Conservation (phyloP, 2,888 invertebrate species). For the Drosophila leonis region DNA sequence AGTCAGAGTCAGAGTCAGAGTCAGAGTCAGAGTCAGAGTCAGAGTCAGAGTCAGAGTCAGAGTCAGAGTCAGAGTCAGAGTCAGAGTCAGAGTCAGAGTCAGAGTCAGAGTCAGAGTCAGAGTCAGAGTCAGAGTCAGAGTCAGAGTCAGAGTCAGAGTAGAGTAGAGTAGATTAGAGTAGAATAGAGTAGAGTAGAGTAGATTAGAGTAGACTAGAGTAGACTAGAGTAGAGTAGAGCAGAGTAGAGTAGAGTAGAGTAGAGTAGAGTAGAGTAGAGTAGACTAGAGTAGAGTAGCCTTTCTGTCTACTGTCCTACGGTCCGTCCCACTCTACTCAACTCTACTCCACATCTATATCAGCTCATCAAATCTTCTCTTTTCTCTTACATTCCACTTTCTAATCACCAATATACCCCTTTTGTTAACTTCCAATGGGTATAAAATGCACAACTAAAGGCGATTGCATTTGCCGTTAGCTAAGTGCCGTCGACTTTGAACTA, state of each 20-base stretch:
- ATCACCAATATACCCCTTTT: neutral
- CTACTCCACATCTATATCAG: neutral
- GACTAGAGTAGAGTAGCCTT: neutral
- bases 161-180: neutral
- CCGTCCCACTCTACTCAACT: neutral
- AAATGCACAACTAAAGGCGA: slow-evolving; percentile 52
- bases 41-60: too few relatives aligned
- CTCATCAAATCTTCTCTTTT: neutral
- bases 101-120: too few relatives aligned
- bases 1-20: too few relatives aligned
- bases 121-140: too few relatives aligned
- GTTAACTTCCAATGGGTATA: neutral
- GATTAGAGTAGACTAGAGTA: neutral
- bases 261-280: neutral
- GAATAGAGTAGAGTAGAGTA: neutral
- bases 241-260: neutral
- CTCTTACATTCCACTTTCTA: too few relatives aligned
- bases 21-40: too few relatives aligned
- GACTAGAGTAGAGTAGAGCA: neutral
- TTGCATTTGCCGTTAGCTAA: slow-evolving; percentile 65
- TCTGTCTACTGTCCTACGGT: too few relatives aligned
- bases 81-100: too few relatives aligned
- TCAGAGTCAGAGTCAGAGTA: too few relatives aligned
- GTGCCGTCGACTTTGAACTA: slow-evolving; percentile 72
- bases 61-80: too few relatives aligned